A percentile compares a stretch with the other conserved stretches of the same genome.
Evolutionary conservation across 2,888 invertebrate genomes (phyloP).

Genomic region (Agonopterix subpropinquella): DNA sequence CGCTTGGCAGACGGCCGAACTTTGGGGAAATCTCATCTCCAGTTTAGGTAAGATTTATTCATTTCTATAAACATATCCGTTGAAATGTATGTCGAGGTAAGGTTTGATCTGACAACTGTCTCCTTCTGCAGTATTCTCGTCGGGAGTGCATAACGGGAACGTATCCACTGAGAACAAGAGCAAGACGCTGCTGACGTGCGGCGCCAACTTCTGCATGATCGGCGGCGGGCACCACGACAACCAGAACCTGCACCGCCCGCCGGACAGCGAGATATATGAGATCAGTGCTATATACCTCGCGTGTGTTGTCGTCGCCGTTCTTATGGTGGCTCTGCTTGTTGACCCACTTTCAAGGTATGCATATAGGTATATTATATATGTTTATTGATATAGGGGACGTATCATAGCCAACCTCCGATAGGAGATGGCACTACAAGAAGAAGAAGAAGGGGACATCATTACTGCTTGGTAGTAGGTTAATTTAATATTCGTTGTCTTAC

Average conservation of each 20-base stretch:
- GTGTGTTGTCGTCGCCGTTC: conserved; percentile 89
- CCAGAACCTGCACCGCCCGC: conserved; percentile 86
- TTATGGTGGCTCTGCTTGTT: conserved; percentile 90
- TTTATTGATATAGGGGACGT: too few relatives aligned
- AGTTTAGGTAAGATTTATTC: conserved; percentile 82
- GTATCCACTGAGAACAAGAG: conserved; percentile 55
- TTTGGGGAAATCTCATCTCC: conserved; percentile 98
- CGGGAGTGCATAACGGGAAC: conserved; percentile 81
- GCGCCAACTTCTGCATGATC: conserved; percentile 88
- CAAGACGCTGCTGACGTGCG: conserved; percentile 78
- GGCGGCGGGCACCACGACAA: conserved; percentile 79
- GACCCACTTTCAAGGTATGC: conserved; percentile 91
- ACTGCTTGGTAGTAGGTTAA: too few relatives aligned
- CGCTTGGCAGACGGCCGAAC: conserved; percentile 96
- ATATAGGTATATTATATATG: too few relatives aligned
- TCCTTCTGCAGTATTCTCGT: conserved; percentile 79
- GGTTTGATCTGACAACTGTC: background rate
- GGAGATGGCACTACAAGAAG: too few relatives aligned
- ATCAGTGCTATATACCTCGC: conserved; percentile 92
- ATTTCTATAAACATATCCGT: background rate
- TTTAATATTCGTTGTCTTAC: too few relatives aligned
- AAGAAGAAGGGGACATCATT: too few relatives aligned
- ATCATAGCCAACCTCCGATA: too few relatives aligned
- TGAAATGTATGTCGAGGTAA: background rate
- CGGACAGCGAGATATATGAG: conserved; percentile 89